phyloP scores from a whole-genome alignment of 2,888 invertebrate genomes.

The Leptopilina syphax region DNA sequence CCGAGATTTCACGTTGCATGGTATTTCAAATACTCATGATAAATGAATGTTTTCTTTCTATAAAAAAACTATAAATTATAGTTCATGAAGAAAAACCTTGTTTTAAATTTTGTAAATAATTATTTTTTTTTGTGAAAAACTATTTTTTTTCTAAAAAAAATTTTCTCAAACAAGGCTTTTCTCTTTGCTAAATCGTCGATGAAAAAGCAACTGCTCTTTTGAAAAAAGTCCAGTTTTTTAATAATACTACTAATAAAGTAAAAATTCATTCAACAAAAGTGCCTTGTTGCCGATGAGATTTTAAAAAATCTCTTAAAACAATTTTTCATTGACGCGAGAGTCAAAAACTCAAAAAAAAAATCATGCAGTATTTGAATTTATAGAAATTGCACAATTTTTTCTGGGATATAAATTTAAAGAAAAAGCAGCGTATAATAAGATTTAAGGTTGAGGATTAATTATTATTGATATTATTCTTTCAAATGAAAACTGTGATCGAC shows the following conservation, averaged over 20 bases:
- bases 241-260: neutral
- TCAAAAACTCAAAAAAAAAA: neutral
- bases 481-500: slow-evolving; percentile 37
- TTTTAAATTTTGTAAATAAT: slow-evolving; percentile 34
- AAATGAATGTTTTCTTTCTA: slow-evolving; percentile 7
- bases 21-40: slow-evolving; percentile 25
- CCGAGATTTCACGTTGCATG: slow-evolving; percentile 13
- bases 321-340: slow-evolving; percentile 26
- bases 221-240: slow-evolving; percentile 12
- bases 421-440: neutral
- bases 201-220: slow-evolving; percentile 19
- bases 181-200: slow-evolving; percentile 18
- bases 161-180: slow-evolving; percentile 5
- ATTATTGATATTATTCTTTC: neutral
- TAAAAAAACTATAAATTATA: slow-evolving; percentile 21
- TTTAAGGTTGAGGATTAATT: slow-evolving; percentile 19
- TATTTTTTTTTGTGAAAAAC: neutral
- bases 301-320: neutral
- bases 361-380: slow-evolving; percentile 16
- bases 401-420: slow-evolving; percentile 8
- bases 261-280: slow-evolving; percentile 27
- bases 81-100: slow-evolving; percentile 18
- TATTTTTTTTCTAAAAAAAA: neutral
- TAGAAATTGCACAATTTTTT: slow-evolving; percentile 4
- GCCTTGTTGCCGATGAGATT: slow-evolving; percentile 1